phyloP scores from a whole-genome alignment of 1,140 invertebrate genomes.

The Arctopsyche grandis region DNA sequence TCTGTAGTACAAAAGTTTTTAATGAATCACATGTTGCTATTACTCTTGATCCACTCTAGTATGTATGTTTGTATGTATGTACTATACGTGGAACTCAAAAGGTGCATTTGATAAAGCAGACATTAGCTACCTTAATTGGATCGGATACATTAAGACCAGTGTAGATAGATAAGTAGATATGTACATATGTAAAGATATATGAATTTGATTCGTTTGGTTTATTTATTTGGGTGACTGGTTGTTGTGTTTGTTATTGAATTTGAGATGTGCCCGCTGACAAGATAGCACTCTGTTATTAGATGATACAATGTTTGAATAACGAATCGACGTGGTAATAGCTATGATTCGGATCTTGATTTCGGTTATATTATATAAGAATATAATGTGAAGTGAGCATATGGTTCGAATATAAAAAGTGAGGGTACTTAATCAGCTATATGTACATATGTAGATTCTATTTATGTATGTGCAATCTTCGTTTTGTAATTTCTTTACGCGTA shows the following conservation, averaged over 20 bases:
- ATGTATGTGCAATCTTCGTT: too few species aligned
- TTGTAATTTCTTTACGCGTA: too few species aligned
- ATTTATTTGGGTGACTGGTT: slow-evolving; percentile 15
- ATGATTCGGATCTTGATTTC: neutral
- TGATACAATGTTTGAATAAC: slow-evolving; percentile 1
- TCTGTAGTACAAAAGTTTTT: too few species aligned
- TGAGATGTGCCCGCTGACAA: neutral
- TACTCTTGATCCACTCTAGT: too few species aligned
- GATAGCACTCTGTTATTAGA: neutral
- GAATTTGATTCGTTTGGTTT: neutral
- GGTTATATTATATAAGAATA: neutral
- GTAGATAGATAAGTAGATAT: neutral
- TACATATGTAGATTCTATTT: too few species aligned
- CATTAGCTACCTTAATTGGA: slow-evolving; percentile 11
- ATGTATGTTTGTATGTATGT: too few species aligned
- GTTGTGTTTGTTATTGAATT: slow-evolving; percentile 3
- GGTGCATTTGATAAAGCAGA: neutral
- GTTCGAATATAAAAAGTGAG: too few species aligned
- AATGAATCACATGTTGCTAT: too few species aligned
- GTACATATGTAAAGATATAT: neutral
- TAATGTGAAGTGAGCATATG: too few species aligned
- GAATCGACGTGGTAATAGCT: slow-evolving; percentile 16
- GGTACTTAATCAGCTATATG: too few species aligned
- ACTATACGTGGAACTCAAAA: neutral
- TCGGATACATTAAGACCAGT: neutral